phyloP scores from a whole-genome alignment of 2,888 invertebrate genomes.

The Drosophila borealis region DNA sequence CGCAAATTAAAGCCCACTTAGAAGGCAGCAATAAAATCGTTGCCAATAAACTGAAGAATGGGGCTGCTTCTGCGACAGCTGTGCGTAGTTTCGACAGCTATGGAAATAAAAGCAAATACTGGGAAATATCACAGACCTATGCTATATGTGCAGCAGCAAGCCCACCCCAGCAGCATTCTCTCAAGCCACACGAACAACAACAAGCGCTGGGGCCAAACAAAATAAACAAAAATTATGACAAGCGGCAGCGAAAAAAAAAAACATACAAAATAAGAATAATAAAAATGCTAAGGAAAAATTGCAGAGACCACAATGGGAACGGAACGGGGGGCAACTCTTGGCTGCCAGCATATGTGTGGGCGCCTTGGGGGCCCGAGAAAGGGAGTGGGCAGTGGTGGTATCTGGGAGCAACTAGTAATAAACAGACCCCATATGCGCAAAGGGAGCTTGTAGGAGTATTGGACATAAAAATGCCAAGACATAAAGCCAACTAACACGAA shows the following conservation, averaged over 20 bases:
- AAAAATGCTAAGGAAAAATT: slow-evolving; percentile 65
- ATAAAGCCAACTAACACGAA: slow-evolving; percentile 65
- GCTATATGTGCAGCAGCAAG: neutral
- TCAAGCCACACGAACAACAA: slow-evolving; percentile 57
- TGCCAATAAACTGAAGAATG: slow-evolving; percentile 42
- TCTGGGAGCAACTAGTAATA: slow-evolving; percentile 59
- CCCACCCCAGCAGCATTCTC: slow-evolving; percentile 53
- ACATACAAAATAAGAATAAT: slow-evolving; percentile 42
- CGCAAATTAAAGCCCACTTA: slow-evolving; percentile 44
- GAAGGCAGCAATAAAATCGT: slow-evolving; percentile 26
- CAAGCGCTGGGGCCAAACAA: slow-evolving; percentile 58
- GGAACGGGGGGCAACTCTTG: slow-evolving; percentile 6
- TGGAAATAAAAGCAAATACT: slow-evolving; percentile 42
- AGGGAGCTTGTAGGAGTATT: slow-evolving; percentile 43
- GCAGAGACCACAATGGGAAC: slow-evolving; percentile 50
- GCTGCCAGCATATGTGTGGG: slow-evolving; percentile 39
- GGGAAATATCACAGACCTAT: slow-evolving; percentile 28
- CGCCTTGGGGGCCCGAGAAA: slow-evolving; percentile 6
- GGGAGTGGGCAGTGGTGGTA: slow-evolving; percentile 42
- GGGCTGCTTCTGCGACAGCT: slow-evolving; percentile 51
- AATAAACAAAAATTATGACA: slow-evolving; percentile 79
- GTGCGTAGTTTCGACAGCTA: slow-evolving; percentile 32
- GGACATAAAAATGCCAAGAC: slow-evolving; percentile 68
- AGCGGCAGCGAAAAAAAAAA: slow-evolving; percentile 43
- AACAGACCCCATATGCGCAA: slow-evolving; percentile 56